Base-by-base conservation (phyloP, 1,140 invertebrate genomes). In the Yoshiicerus persimilis region DNA sequence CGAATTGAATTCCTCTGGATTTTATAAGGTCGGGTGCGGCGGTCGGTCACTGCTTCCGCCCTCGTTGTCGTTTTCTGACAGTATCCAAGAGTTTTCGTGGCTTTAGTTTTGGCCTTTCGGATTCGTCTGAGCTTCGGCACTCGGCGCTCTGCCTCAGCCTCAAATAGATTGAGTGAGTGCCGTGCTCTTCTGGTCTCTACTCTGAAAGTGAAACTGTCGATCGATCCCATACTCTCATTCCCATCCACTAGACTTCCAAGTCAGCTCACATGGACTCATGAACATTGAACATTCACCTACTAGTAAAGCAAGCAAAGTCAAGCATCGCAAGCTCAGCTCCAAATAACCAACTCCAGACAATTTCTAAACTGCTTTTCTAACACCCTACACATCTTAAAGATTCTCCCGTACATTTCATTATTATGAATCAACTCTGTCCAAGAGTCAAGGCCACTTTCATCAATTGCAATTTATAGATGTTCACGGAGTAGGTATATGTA, bases 131-230 rank as follows among this genome's bases (percentile, higher is more conserved):
- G 75, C 75, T 80, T 80, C 75, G 75, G 83, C 80, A 39, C 80
- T 84, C 80, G 34, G 80, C 47, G 47, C 83, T 85, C 83, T 62
- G 39, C 83, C 83, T 85, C 84, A 62, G 41, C 38, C 41, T 36
- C 84, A 86, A 64, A 86, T 62, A 86, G 84, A 86, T 86, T 86
- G 84, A 86, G 84, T 86, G 84, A 86, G 84, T 86, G 84, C 84
- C 84, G 47, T 86, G 83, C 83, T 84, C 83, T 86, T 41, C 56
- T 70, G 66, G 66, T 70, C 66, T 70, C 25, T 86, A 36, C 32
- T 86, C 86, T 87, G 86, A 87, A 87, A 87, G 86, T 87, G 86
- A 87, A 86, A 87, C 86, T 87, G 86, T 87, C 86, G 86, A 87
- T 87, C 86, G 86, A 87, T 87, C 86, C 62, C 64, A 47, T 30